These are phyloP conservation scores for Nomada goodeniana DNA, from an alignment of 2,888 invertebrate genomes.

Conservation along the genomic window DNA sequence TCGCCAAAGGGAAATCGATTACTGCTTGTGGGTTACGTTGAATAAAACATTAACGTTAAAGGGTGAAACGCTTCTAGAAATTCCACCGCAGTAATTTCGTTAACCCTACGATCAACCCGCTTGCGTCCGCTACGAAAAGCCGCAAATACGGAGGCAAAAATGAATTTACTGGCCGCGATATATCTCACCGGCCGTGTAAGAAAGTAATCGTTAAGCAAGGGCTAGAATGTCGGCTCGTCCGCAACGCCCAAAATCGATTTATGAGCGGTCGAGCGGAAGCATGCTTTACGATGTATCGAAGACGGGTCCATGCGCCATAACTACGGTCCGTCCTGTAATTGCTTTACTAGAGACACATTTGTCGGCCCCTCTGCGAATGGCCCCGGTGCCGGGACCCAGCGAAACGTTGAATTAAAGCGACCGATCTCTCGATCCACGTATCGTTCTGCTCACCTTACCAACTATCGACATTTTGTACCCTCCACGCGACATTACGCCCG, in stretches of 20 bases:
- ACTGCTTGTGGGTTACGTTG: too few relatives aligned
- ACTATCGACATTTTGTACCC: neutral
- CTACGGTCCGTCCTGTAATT: conserved; percentile 71
- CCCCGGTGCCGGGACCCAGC: conserved; percentile 22
- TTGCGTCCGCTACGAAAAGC: too few relatives aligned
- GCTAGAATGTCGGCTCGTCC: conserved; percentile 8
- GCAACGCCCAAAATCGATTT: conserved; percentile 55
- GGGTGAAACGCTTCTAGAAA: too few relatives aligned
- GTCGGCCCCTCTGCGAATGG: conserved; percentile 45
- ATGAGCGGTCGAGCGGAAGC: conserved; percentile 42
- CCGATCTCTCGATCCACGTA: conserved; percentile 27
- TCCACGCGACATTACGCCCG: neutral
- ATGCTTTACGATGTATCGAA: conserved; percentile 44
- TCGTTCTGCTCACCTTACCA: neutral
- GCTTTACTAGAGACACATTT: conserved; percentile 77
- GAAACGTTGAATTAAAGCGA: conserved; percentile 47
- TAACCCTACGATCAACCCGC: too few relatives aligned
- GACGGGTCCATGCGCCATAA: conserved; percentile 58
- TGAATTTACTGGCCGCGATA: neutral
- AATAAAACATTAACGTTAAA: too few relatives aligned
- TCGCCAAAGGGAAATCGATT: too few relatives aligned
- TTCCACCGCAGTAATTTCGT: too few relatives aligned
- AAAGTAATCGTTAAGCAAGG: neutral
- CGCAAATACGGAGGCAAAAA: neutral
- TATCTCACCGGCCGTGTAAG: too few relatives aligned